phyloP scores from a whole-genome alignment of 1,140 invertebrate genomes.

The Apis laboriosa region DNA sequence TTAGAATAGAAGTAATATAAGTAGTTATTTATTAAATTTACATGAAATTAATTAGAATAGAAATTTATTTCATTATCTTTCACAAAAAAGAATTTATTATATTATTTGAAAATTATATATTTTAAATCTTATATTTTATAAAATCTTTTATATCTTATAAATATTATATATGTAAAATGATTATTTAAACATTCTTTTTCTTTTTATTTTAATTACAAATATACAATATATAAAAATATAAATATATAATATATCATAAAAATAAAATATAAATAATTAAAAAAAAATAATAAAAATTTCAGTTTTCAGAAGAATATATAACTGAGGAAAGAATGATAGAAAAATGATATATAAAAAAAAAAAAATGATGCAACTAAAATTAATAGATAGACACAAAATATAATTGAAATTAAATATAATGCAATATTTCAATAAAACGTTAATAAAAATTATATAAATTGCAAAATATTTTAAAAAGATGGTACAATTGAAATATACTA shows the following conservation, averaged over 20 bases:
- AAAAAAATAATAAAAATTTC: conserved; percentile 82
- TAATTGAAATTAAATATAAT: conserved; percentile 88
- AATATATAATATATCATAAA: conserved; percentile 83
- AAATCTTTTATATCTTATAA: too few species aligned
- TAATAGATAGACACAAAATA: conserved; percentile 89
- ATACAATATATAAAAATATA: conserved; percentile 72
- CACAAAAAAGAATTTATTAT: conserved; percentile 73
- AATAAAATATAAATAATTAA: conserved; percentile 84
- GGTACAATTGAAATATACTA: neutral
- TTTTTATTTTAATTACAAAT: conserved; percentile 22
- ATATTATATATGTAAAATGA: neutral
- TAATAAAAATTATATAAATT: neutral
- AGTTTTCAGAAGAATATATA: conserved; percentile 81
- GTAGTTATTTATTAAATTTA: too few species aligned
- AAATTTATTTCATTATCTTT: conserved; percentile 82
- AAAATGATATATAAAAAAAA: conserved; percentile 78
- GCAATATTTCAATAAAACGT: conserved; percentile 78
- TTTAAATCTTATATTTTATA: too few species aligned
- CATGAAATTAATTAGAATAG: conserved; percentile 81
- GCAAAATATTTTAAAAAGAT: neutral
- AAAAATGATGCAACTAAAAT: conserved; percentile 86
- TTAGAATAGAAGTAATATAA: too few species aligned
- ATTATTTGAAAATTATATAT: conserved; percentile 81
- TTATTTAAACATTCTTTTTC: neutral
- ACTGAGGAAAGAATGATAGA: conserved; percentile 79